Evolutionary conservation across 2,797 vertebrate species (phyloP), one percentile per base, ranked within the genome.

Genomic region (Tenualosa thibaudeaui): DNA sequence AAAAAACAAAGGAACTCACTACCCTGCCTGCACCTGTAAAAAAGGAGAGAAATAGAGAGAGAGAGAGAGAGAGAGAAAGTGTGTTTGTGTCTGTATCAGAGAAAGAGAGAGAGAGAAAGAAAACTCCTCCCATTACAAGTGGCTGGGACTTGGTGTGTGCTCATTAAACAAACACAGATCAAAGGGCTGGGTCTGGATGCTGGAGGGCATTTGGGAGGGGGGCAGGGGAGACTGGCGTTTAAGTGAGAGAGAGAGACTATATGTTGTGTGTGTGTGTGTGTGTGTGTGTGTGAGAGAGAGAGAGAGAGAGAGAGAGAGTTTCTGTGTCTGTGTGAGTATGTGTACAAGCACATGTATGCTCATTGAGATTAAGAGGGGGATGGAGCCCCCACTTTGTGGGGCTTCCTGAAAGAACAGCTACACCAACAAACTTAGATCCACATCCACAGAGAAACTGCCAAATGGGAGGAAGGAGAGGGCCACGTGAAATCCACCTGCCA

Each of bases 141-240:
- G 83, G 86, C 86, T 87, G 81, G 46, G 84, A 88, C 85, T 86
- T 65, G 82, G 56, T 60, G 71, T 78, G 75, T 81, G 71, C 58
- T 85, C 88, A 86, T 89, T 90, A 90, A 86, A 75, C 75, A 86
- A 86, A 90, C 86, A 68, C 78, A 88, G 87, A 88, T 91, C 86
- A 91, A 91, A 92, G 88, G 84, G 81, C 51, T 78, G 17, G 82
- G 51, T n/a, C 26, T 51, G 65, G 81, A n/a, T 81, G 71, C 83
- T 60, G 24, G 22, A 86, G 83, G 83, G 46, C 51, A 26, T n/a
- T 81, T 53, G 49, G 37, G 60, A 75, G 24, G 58, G 53, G 81
- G 53, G 50, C 9, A 9, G 37, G 37, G 43, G 65, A 65, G 49
- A 15, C 85, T 81, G 62, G 54, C 46, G 51, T 53, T 62, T 87